Base-by-base conservation (phyloP, 2,797 vertebrate species). In the Rhabdomys pumilio region DNA sequence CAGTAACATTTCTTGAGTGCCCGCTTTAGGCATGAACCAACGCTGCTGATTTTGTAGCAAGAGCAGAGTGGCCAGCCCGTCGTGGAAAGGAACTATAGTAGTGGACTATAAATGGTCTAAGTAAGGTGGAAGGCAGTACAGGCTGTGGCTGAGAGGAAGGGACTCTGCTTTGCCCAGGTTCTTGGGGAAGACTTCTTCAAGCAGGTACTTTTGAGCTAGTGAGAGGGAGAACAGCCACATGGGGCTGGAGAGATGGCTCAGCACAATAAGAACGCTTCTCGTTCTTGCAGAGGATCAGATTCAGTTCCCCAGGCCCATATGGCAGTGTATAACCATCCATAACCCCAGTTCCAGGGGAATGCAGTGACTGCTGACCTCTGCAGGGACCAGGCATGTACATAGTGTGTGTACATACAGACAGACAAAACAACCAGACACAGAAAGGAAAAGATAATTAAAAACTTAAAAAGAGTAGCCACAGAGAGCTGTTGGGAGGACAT, bases 61-160 rank as follows among this genome's bases (percentile, higher is more conserved):
- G 59, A 93, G n/a, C 84, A 93, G 88, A 93, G 90, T 29, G 61
- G 72, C 53, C 89, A 12, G 72, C 17, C 20, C 34, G 77, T 47
- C 53, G 0, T 82, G 90, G 47, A 59, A 86, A 90, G 77, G 22
- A 94, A 44, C n/a, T n/a, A n/a, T n/a, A 85, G 61, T 20, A 86
- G 34, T n/a, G 29, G 75, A 26, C 29, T 44, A 1, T 47, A 59
- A 73, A 24, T 38, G 38, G 6, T 77, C 24, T 44, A 31, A 81
- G 44, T 14, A 50, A 50, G 34, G 26, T 57, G 50, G 38, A 80
- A 69, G 47, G 57, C 59, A 84, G 34, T 11, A 0, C 63, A 65
- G 44, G 38, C 69, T 50, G 14, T 67, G 67, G 55, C 24, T 59
- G 31, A 29, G 26, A 61, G 4, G 50, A 47, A 34, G 41, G 41